Evolutionary conservation across 2,888 invertebrate species (phyloP).

Genomic region (Parnassius orleans): DNA sequence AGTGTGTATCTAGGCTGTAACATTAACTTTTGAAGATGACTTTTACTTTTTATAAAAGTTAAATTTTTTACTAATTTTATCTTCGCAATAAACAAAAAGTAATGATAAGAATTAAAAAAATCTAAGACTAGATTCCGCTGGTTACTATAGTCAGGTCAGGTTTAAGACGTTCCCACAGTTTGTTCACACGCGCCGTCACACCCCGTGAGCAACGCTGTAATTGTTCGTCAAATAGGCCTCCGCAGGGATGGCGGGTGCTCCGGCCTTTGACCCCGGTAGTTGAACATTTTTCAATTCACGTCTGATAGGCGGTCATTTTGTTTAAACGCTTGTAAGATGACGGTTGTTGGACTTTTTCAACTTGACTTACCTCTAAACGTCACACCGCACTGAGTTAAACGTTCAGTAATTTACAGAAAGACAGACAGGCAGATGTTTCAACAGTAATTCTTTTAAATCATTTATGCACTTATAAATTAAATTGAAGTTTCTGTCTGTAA

Average conservation of each 20-base stretch:
- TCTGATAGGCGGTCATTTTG: constrained; percentile 6
- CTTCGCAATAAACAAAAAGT: no score
- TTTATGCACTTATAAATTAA: no score
- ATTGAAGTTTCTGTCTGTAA: no score
- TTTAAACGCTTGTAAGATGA: constrained; percentile 6
- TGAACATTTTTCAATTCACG: constrained; percentile 25
- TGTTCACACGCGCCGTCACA: constrained; percentile 73
- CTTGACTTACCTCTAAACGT: background rate
- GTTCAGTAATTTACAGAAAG: no score
- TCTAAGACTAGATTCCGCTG: constrained; percentile 4
- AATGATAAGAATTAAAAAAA: background rate
- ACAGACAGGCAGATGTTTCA: no score
- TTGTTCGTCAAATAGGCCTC: constrained; percentile 30
- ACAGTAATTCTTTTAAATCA: no score
- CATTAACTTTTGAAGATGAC: no score
- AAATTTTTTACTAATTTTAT: no score
- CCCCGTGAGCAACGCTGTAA: constrained; percentile 53
- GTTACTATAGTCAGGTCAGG: constrained; percentile 19
- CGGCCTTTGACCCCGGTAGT: constrained; percentile 59
- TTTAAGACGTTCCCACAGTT: constrained; percentile 60
- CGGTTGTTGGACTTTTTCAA: constrained; percentile 9
- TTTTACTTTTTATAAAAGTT: no score
- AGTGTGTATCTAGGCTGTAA: no score
- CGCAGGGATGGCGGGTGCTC: constrained; percentile 33
- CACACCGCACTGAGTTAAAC: no score